phyloP scores from a whole-genome alignment of 2,888 invertebrate species.

The Hypena proboscidalis region DNA sequence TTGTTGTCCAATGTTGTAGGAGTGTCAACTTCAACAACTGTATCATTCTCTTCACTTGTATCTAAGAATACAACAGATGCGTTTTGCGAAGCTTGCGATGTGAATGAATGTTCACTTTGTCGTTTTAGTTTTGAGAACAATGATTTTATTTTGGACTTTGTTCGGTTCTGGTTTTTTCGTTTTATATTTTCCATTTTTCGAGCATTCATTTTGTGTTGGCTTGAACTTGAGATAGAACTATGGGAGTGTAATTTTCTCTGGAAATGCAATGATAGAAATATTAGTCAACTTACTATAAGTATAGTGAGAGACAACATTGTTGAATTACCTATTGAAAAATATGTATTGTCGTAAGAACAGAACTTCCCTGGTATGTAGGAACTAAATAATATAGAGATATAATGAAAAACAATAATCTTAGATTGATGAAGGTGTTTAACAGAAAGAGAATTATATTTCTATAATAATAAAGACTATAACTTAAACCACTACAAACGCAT shows the following conservation, averaged over 20 bases:
- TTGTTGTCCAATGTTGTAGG: conserved; percentile 10
- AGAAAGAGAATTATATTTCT: too few species aligned
- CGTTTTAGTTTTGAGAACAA: conserved; percentile 23
- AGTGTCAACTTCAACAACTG: background rate
- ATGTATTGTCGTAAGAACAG: too few species aligned
- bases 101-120: conserved; percentile 12
- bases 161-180: conserved; percentile 31
- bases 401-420: too few species aligned
- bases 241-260: conserved; percentile 48
- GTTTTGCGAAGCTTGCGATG: conserved; percentile 2
- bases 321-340: too few species aligned
- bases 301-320: too few species aligned
- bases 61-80: conserved; percentile 4
- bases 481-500: too few species aligned
- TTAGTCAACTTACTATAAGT: background rate
- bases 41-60: conserved; percentile 2
- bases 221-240: conserved; percentile 23
- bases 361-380: too few species aligned
- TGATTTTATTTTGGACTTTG: conserved; percentile 26
- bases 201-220: conserved; percentile 36
- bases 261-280: conserved; percentile 20
- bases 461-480: too few species aligned
- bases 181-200: conserved; percentile 43
- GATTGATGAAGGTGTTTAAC: too few species aligned
- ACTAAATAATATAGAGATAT: too few species aligned